Evolutionary conservation across 2,113 vertebrate genomes (phyloP), one percentile per base, ranked within the genome.

Genomic region (Eira barbara): DNA sequence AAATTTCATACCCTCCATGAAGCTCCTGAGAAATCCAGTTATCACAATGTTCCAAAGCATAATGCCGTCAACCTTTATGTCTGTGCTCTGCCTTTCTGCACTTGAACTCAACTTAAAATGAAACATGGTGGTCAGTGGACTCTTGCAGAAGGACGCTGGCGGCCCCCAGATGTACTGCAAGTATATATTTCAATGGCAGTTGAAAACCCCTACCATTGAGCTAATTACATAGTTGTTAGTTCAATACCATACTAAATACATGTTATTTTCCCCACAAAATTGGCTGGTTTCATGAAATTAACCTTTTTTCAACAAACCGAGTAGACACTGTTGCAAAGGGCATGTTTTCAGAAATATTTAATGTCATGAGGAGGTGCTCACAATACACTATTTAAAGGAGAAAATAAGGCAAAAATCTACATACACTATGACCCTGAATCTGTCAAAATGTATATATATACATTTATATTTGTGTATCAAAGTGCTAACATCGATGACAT

Each of bases 111-210:
- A 31, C 21, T 85, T 87, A 80, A 92, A 85, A 83, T 42, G 31
- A 82, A 79, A 78, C 17, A 13, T 59, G 23, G 23, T 0, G 8
- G 87, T 18, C 15, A 20, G 2, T 6, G 45, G 42, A 83, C 13
- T 47, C 31, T 12, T n/a, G 4, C 9, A 55, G 84, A 34, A 65
- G 83, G 21, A 39, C 3, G 6, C 14, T 15, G 12, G 76, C 7
- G 34, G 20, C 15, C 45, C 61, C 36, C 49, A 69, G 29, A 36
- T 0, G 3, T 59, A 4, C 29, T 81, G 15, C 20, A 61, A 34
- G 1, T 0, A 25, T 4, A 3, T n/a, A 65, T 36, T 45, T 36
- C 9, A 47, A 21, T 4, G 10, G 6, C 23, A 12, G 7, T 21
- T 76, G n/a, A 63, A 69, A 79, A 94, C 36, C 18, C 39, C 63